Evolutionary conservation across 2,888 invertebrate genomes (phyloP).

Genomic region (Ormyrus pomaceus): DNA sequence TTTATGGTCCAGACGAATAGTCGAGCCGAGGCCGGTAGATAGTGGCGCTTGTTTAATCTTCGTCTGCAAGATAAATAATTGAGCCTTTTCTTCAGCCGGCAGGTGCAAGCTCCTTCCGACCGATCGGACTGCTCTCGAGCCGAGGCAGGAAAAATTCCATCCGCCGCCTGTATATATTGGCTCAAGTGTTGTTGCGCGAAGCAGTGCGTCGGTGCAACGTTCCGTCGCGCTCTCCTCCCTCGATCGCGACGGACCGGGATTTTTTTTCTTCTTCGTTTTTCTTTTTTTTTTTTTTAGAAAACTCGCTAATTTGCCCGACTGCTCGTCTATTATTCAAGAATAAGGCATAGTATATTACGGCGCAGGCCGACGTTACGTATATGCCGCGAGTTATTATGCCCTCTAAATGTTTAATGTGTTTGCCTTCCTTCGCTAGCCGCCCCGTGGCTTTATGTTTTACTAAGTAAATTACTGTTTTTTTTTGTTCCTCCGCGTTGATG

Average conservation of each 20-base stretch:
- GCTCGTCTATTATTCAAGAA: slow-evolving; percentile 69
- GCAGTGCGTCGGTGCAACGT: slow-evolving; percentile 24
- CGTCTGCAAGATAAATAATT: slow-evolving; percentile 48
- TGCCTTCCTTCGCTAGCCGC: slow-evolving; percentile 73
- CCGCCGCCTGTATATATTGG: slow-evolving; percentile 28
- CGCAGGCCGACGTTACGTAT: slow-evolving; percentile 70
- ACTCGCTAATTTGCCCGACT: slow-evolving; percentile 15
- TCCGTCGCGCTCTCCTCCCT: neutral
- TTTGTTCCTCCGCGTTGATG: slow-evolving; percentile 69
- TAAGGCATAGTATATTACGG: slow-evolving; percentile 71
- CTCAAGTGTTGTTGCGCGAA: slow-evolving; percentile 28
- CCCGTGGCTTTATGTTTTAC: slow-evolving; percentile 75
- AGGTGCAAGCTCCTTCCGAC: neutral
- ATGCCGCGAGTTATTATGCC: slow-evolving; percentile 75
- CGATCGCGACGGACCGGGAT: neutral
- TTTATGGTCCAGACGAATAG: slow-evolving; percentile 57
- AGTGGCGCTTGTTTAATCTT: slow-evolving; percentile 42
- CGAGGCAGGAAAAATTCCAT: slow-evolving; percentile 20
- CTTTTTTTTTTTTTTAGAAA: slow-evolving; percentile 23
- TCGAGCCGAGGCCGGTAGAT: slow-evolving; percentile 40
- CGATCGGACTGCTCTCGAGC: neutral
- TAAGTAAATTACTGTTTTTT: slow-evolving; percentile 75
- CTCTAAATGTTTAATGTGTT: slow-evolving; percentile 76
- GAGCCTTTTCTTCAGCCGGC: slow-evolving; percentile 16
- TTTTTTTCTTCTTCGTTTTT: neutral